Percentiles rank a stretch among this genome's conserved stretches.
Evolutionary conservation across 1,140 invertebrate species (phyloP).

Genomic region (Eriosoma lanigerum): DNA sequence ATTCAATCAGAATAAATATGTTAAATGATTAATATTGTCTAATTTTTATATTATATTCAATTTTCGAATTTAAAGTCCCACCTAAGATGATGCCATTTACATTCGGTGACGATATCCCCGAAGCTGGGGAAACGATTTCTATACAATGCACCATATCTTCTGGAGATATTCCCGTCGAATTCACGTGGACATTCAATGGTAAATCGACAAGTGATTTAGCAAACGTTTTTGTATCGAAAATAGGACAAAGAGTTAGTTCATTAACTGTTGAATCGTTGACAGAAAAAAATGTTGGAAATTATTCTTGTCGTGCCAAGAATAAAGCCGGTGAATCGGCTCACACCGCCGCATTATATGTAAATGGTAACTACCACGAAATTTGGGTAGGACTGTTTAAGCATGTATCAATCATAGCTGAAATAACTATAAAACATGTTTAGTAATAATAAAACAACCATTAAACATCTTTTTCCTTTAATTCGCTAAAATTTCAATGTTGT

Average conservation of each 20-base stretch:
- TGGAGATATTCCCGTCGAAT: constrained; percentile 66
- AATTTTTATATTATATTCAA: constrained; percentile 31
- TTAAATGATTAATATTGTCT: constrained; percentile 40
- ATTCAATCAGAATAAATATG: neutral
- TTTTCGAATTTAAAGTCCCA: constrained; percentile 62
- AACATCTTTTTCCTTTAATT: too few species aligned
- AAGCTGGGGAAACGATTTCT: constrained; percentile 57
- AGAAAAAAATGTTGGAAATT: constrained; percentile 54
- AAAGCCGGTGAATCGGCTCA: constrained; percentile 52
- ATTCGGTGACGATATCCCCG: constrained; percentile 65
- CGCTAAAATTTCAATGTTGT: too few species aligned
- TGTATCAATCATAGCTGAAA: neutral
- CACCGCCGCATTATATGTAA: constrained; percentile 54
- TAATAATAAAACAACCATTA: too few species aligned
- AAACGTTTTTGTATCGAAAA: constrained; percentile 52
- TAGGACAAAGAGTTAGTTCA: constrained; percentile 52
- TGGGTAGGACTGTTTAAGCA: neutral
- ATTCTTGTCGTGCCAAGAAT: constrained; percentile 55
- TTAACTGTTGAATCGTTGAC: constrained; percentile 54
- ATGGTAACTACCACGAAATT: constrained; percentile 52
- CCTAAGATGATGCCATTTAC: constrained; percentile 71
- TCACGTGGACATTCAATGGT: constrained; percentile 63
- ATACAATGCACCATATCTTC: constrained; percentile 68
- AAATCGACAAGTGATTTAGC: constrained; percentile 60
- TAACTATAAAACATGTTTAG: too few species aligned